phyloP scores from a whole-genome alignment of 2,888 invertebrate species.

The Mythimna pallens region DNA sequence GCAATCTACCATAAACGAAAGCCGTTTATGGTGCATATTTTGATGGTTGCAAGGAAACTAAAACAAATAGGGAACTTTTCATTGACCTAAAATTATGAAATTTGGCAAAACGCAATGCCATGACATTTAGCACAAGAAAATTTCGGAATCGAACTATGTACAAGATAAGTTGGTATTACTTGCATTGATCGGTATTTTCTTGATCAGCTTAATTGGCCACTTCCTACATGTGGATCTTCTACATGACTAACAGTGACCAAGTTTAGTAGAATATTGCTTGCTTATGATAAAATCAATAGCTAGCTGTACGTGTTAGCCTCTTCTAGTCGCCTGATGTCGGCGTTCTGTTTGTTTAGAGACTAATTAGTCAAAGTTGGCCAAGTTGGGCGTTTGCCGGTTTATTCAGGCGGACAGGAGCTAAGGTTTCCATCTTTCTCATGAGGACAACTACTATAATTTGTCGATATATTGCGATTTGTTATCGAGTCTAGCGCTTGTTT shows the following conservation, averaged over 20 bases:
- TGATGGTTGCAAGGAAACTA: too few relatives aligned
- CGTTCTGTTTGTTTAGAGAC: conserved; percentile 79
- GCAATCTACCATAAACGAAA: too few relatives aligned
- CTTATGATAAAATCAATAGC: conserved; percentile 1
- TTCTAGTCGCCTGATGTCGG: conserved; percentile 67
- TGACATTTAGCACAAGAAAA: too few relatives aligned
- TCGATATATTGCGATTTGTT: conserved; percentile 1
- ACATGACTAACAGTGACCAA: too few relatives aligned
- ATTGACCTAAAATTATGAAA: too few relatives aligned
- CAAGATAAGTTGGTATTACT: too few relatives aligned
- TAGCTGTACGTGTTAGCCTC: conserved; percentile 41
- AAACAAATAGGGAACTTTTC: too few relatives aligned
- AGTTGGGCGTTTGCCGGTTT: conserved; percentile 73
- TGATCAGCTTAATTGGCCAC: neutral
- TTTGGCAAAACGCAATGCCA: too few relatives aligned
- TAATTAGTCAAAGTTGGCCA: conserved; percentile 80
- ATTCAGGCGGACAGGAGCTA: conserved; percentile 68
- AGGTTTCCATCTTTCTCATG: conserved; percentile 72
- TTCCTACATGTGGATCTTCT: neutral
- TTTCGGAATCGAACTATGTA: too few relatives aligned
- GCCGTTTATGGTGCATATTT: too few relatives aligned
- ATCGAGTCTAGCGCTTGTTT: neutral
- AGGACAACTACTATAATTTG: conserved; percentile 58
- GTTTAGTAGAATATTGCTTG: neutral
- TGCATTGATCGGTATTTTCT: too few relatives aligned